A percentile compares a stretch with the other conserved stretches of the same genome.
These are phyloP conservation scores for Diadegma fenestrale DNA, from an alignment of 2,888 invertebrate genomes.

Conservation along the genomic window DNA sequence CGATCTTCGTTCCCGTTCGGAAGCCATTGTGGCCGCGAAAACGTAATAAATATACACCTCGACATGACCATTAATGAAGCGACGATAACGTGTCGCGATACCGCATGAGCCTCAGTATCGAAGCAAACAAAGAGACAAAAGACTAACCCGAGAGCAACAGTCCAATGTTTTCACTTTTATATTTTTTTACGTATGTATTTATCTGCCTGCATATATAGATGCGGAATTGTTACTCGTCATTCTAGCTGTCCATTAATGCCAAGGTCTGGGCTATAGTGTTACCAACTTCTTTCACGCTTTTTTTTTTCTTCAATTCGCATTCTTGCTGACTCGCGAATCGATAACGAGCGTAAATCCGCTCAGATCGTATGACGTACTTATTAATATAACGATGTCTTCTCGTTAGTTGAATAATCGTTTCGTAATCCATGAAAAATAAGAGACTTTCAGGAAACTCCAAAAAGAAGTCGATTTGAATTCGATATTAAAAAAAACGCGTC, in stretches of 20 bases:
- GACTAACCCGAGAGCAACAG: neutral
- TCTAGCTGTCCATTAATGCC: conserved; percentile 1
- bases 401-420: neutral
- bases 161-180: neutral
- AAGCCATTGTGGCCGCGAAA: neutral
- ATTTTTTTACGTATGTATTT: neutral
- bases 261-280: conserved; percentile 29
- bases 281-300: conserved; percentile 19
- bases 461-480: neutral
- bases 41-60: neutral
- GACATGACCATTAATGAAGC: neutral
- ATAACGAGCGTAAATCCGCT: conserved; percentile 24
- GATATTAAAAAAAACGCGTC: neutral
- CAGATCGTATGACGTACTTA: conserved; percentile 33
- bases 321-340: conserved; percentile 13
- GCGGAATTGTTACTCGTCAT: neutral
- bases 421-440: neutral
- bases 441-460: neutral
- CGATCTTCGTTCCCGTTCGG: neutral
- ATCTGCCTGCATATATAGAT: neutral
- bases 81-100: conserved; percentile 20
- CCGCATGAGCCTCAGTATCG: neutral
- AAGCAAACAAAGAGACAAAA: conserved; percentile 16
- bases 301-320: conserved; percentile 13
- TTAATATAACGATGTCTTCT: neutral